Evolutionary conservation across 2,113 vertebrate genomes (phyloP), one percentile per base, ranked within the genome.

Genomic region (Electrona antarctica): DNA sequence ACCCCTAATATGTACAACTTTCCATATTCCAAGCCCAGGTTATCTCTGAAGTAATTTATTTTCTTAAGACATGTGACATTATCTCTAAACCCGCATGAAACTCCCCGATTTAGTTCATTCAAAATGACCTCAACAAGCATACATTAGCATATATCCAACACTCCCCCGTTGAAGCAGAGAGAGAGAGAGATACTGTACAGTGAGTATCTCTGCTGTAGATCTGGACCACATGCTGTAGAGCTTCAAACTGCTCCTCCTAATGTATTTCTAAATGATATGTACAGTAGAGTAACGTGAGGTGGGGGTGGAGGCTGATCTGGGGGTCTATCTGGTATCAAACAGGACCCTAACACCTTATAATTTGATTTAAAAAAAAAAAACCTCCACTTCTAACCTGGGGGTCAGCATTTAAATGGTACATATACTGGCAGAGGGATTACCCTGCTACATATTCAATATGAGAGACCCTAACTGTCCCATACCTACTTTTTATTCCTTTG

Each of bases 261-360:
- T 86, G 85, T 85, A 90, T 89, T 88, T 85, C 88, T 86, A 86
- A 91, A 87, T 88, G 33, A 41, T 87, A 91, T 87, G 89, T 80
- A 89, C 87, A 88, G 83, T 83, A 81, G 73, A 59, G 82, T 21
- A 21, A 21, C 21, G 21, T 5, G 51, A 79, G 81, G 70, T 58
- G 80, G 55, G 67, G 81, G 73, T 76, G 64, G 55, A 28, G 82
- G 83, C 78, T 85, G 86, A 89, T 87, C 90, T 70, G 21, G 49
- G 84, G 85, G 77, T 70, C 68, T 64, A 79, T 79, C 81, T 73
- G 76, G 80, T 78, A 87, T 90, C 87, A 86, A 83, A 85, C 85
- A 84, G 80, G 69, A 78, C 77, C 77, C 85, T 87, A 85, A 87
- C 78, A 59, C 69, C 57, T 62, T 79, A 73, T 80, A 82, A 87